A percentile compares a stretch with the other conserved stretches of the same genome.
These are phyloP conservation scores for Monodelphis domestica DNA, from an alignment of 2,797 vertebrate genomes.

Conservation along the genomic window DNA sequence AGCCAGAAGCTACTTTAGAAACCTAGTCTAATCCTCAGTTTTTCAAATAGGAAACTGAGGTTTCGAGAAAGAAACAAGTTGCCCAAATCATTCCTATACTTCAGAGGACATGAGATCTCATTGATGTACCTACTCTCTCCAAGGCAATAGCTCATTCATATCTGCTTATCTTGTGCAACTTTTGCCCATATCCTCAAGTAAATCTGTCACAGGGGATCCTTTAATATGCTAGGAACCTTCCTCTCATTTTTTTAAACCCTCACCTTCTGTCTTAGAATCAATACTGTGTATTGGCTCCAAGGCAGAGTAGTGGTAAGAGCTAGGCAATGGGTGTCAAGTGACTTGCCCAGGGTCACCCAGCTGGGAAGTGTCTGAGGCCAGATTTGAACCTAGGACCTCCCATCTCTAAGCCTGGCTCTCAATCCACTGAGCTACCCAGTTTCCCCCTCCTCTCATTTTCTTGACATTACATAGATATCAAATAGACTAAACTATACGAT, in stretches of 20 bases:
- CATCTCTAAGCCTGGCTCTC: too few species aligned
- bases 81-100: not conserved
- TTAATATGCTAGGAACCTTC: not conserved
- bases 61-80: not conserved
- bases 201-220: not conserved
- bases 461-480: too few species aligned
- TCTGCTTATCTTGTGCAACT: not conserved
- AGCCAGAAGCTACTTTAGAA: not conserved
- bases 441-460: not conserved
- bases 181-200: too few species aligned
- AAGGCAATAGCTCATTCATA: not conserved
- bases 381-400: too few species aligned
- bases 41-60: not conserved
- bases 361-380: too few species aligned
- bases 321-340: too few species aligned
- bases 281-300: too few species aligned
- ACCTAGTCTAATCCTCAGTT: not conserved
- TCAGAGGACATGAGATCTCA: not conserved
- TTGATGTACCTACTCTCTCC: not conserved
- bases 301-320: too few species aligned
- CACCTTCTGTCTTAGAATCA: too few species aligned
- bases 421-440: too few species aligned
- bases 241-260: too few species aligned
- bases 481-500: not conserved
- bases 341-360: too few species aligned